Conservation (phyloP, 2,888 invertebrate genomes). For the Catocala nupta region DNA sequence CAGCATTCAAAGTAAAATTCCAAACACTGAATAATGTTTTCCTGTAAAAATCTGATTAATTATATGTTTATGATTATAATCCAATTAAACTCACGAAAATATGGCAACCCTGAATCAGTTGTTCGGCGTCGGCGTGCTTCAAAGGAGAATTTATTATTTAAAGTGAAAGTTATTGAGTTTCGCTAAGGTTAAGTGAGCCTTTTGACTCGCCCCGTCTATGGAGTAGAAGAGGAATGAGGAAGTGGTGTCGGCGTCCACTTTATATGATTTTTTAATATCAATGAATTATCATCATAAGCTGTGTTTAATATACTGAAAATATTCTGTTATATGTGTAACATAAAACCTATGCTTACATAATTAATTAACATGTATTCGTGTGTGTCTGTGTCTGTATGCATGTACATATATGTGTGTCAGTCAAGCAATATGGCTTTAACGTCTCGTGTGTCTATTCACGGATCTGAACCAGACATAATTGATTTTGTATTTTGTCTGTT, state of each 20-base stretch:
- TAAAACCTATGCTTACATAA: too few relatives aligned
- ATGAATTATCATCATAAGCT: conserved; percentile 35
- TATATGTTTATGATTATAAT: conserved; percentile 49
- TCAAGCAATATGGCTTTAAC: not conserved
- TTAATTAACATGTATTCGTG: too few relatives aligned
- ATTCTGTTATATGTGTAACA: not conserved
- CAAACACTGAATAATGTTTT: too few relatives aligned
- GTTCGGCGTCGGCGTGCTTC: conserved; percentile 73
- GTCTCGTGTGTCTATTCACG: not conserved
- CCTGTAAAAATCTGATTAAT: conserved; percentile 29
- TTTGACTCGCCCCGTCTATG: conserved; percentile 72
- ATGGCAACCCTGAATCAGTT: conserved; percentile 75
- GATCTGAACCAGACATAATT: not conserved
- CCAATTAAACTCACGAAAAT: conserved; percentile 59
- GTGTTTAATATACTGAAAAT: not conserved
- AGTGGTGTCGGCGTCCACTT: conserved; percentile 67
- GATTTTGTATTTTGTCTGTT: conserved; percentile 1
- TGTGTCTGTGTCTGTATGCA: too few relatives aligned
- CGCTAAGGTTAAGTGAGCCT: conserved; percentile 85
- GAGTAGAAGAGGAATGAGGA: conserved; percentile 60
- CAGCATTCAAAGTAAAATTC: too few relatives aligned
- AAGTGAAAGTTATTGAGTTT: conserved; percentile 85
- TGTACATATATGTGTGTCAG: too few relatives aligned
- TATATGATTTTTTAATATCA: conserved; percentile 64
- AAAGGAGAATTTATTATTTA: conserved; percentile 85